Evolutionary conservation across 2,113 vertebrate genomes (phyloP).

Genomic region (Accipiter virgatus): DNA sequence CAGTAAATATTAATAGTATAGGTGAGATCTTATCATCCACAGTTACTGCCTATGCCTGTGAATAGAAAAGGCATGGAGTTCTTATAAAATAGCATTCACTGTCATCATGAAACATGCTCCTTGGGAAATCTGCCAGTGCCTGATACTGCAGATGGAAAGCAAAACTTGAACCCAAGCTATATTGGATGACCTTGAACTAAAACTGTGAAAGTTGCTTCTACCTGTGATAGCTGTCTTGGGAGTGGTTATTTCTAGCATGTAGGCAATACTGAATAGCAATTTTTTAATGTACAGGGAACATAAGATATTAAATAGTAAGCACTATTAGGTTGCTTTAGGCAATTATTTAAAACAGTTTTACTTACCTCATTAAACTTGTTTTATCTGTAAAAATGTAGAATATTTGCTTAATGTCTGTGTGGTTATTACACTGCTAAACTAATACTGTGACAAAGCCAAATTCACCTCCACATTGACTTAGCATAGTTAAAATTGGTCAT

Average conservation of each 20-base stretch:
- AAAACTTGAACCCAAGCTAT: background rate
- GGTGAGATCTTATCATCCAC: background rate
- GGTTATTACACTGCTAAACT: background rate
- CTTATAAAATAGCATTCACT: background rate
- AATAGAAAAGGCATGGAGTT: background rate
- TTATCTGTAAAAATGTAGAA: background rate
- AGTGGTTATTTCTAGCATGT: background rate
- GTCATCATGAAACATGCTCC: background rate
- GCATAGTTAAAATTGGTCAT: background rate
- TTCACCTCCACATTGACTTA: background rate
- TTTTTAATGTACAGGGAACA: background rate
- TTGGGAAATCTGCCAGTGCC: background rate
- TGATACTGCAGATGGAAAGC: slow-evolving; percentile 8
- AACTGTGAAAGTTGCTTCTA: background rate
- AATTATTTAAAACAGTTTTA: background rate
- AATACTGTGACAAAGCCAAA: background rate
- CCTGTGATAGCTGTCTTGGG: background rate
- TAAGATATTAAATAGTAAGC: background rate
- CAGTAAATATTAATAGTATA: background rate
- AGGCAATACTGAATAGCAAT: background rate
- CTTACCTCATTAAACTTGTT: background rate
- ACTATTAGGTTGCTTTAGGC: background rate
- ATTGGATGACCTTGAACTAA: slow-evolving; percentile 34
- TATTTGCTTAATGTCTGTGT: background rate
- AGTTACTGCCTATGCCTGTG: background rate